These are phyloP conservation scores for Diabrotica balteata DNA, from an alignment of 2,888 invertebrate genomes.

Conservation along the genomic window DNA sequence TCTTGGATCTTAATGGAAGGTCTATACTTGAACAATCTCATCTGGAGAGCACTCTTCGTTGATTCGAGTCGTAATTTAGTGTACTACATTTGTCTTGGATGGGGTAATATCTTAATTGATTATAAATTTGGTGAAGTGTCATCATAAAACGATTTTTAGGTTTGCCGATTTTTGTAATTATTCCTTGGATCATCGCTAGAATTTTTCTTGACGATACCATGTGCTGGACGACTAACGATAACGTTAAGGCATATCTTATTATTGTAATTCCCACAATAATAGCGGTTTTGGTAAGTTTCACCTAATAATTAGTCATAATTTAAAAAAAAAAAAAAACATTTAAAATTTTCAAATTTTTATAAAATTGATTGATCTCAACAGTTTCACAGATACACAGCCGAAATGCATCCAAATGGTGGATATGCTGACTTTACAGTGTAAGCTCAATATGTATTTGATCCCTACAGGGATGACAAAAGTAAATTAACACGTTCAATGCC, in stretches of 20 bases:
- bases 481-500: too few species aligned
- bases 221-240: constrained; percentile 71
- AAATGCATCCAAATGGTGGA: too few species aligned
- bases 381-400: too few species aligned
- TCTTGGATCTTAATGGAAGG: constrained; percentile 79
- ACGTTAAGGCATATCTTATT: constrained; percentile 64
- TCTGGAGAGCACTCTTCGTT: constrained; percentile 72
- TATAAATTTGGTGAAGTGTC: too few species aligned
- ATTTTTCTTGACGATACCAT: constrained; percentile 65
- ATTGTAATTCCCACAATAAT: constrained; percentile 68
- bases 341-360: not conserved
- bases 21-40: constrained; percentile 72
- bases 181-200: constrained; percentile 68
- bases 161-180: constrained; percentile 66
- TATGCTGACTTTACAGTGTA: too few species aligned
- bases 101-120: constrained; percentile 65
- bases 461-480: too few species aligned
- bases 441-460: too few species aligned
- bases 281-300: constrained; percentile 66
- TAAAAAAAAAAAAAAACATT: too few species aligned
- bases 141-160: constrained; percentile 57
- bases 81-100: constrained; percentile 70
- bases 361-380: too few species aligned
- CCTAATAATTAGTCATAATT: too few species aligned
- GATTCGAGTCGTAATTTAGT: constrained; percentile 68